Base-by-base conservation (phyloP, 2,797 vertebrate species). In the Ceryle rudis region DNA sequence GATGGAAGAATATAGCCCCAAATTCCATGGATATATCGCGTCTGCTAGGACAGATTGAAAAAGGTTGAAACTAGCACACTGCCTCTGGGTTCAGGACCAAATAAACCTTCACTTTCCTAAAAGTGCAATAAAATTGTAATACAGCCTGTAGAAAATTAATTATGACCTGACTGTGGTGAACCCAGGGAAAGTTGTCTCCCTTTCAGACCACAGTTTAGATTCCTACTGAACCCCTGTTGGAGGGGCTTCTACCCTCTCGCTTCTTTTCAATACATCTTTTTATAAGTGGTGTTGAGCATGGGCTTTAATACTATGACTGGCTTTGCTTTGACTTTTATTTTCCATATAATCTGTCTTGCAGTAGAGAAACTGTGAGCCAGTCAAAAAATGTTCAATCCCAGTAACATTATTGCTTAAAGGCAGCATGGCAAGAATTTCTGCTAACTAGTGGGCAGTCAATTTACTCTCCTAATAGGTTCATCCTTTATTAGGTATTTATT, bases 401-500 rank as follows among this genome's bases (percentile, higher is more conserved):
- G 86, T 88, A 72, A 97, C 87, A 87, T 96, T 96, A 95, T 86
- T 3, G 5, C 95, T 97, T 97, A 93, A 89, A 97, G 93, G 89
- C 91, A 97, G 75, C 90, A 72, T 0, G 9, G 89, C 57, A 85
- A 97, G 90, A 90, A 88, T 91, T 97, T 93, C 67, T 96, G 89
- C 97, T 97, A 97, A 97, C 33, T 82, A 95, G 79, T 80, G 73
- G 91, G 94, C 90, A 97, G 96, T 97, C 98, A 97, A 98, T 98
- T 98, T 97, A 90, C 93, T 94, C 95, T 97, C 95, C 93, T 97
- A 98, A 98, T 97, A 97, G 96, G 95, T 98, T 98, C 97, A 97
- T 98, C 97, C 96, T 97, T 98, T 98, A 98, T 96, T 98, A 96
- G 96, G 94, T 97, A 98, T 98, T 98, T 98, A 97, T 98, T 98